phyloP scores from a whole-genome alignment of 2,113 vertebrate species.

The Ictalurus furcatus region DNA sequence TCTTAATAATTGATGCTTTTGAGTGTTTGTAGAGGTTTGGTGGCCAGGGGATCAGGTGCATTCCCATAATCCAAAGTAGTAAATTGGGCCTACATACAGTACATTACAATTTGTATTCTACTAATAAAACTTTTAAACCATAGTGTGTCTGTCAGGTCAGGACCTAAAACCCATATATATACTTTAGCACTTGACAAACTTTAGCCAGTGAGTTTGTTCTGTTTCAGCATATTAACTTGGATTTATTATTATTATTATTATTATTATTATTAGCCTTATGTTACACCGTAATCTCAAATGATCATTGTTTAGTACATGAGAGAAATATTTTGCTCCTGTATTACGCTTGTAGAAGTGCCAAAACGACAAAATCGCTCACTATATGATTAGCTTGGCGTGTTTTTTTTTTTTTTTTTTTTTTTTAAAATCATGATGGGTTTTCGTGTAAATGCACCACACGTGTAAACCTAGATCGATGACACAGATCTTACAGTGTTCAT shows the following conservation, averaged over 20 bases:
- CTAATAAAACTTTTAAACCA: neutral
- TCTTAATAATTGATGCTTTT: constrained; percentile 1
- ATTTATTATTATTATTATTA: neutral
- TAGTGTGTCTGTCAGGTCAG: neutral
- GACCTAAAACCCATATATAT: too few relatives aligned
- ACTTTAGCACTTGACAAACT: too few relatives aligned
- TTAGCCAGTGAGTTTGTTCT: neutral
- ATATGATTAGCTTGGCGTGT: neutral
- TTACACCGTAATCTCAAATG: neutral
- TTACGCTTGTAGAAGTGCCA: neutral
- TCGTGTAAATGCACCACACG: neutral
- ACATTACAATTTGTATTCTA: neutral
- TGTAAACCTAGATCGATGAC: neutral
- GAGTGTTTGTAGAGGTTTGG: neutral
- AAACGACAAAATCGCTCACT: neutral
- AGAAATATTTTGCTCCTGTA: neutral
- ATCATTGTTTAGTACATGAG: neutral
- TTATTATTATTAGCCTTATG: neutral
- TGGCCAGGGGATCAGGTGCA: neutral
- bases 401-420: neutral
- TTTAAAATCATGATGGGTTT: neutral
- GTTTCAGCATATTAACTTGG: neutral
- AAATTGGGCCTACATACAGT: neutral
- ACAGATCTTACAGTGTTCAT: neutral
- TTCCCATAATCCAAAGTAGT: neutral